Conservation (phyloP, 2,797 vertebrate species). For the Neosilurus hyrtlii region DNA sequence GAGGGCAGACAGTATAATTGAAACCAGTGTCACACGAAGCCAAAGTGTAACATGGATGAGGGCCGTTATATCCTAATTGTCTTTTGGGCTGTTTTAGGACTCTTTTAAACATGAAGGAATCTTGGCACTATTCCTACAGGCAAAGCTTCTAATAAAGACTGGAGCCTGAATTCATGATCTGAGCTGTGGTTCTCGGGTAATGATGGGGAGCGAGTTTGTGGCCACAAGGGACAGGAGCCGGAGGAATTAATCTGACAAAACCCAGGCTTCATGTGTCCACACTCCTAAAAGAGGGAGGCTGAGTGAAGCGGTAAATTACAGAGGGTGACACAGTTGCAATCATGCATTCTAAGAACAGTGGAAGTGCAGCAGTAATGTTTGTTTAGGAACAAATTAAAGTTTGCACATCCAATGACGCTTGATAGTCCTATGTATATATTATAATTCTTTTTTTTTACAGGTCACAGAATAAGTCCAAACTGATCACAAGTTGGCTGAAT, state of each 20-base stretch:
- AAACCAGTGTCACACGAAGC: neutral
- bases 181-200: constrained; percentile 1
- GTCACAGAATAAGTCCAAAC: neutral
- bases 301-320: neutral
- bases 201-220: constrained; percentile 1
- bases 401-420: neutral
- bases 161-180: neutral
- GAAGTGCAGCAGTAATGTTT: constrained; percentile 16
- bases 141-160: neutral
- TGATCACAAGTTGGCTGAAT: neutral
- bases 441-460: neutral
- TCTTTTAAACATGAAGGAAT: neutral
- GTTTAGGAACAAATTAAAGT: neutral
- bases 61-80: constrained; percentile 1
- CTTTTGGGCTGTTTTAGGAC: constrained; percentile 1
- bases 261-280: neutral
- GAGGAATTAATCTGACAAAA: constrained; percentile 7
- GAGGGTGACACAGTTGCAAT: neutral
- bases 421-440: neutral
- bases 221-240: constrained; percentile 6
- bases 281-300: neutral
- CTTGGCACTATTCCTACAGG: neutral
- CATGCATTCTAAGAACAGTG: neutral
- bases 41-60: neutral
- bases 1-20: constrained; percentile 18